Evolutionary conservation across 2,888 invertebrate genomes (phyloP), one percentile per base, ranked within the genome.

Genomic region (Silvanus unidentatus): DNA sequence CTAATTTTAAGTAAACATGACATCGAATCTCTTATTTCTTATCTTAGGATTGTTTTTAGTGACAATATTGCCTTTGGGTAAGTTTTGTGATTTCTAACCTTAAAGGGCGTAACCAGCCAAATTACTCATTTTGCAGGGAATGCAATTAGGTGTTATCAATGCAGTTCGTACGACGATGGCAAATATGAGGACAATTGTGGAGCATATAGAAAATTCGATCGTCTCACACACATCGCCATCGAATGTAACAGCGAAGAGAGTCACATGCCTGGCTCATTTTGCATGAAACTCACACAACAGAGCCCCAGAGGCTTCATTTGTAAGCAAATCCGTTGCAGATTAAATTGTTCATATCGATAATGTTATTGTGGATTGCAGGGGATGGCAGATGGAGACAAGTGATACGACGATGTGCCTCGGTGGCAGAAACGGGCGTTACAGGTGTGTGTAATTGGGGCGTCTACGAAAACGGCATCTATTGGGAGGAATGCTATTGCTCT

Each of bases 361-460:
- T 35, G 9, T 37, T 13, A n/a, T 13, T 37, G 16, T 9, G 5
- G n/a, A 54, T 73, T 69, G n/a, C 70, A 95, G 94, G 95, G 92
- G 93, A 96, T 66, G 95, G 92, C 2, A 78, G 94, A 66, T 94
- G 93, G 93, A 77, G 93, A 29, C 92, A 93, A 70, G 93, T 94
- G 0, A 86, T 92, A 45, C 76, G 94, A 28, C 78, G 92, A 14
- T 94, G 94, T 72, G 90, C 92, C 1, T 91, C 91, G 0, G 89
- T 93, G 0, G 84, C 93, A 1, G 91, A 89, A 56, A 91, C 88
- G 1, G 93, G 93, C 49, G 91, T 92, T 0, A 92, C 95, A 0
- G 94, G 93, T 43, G 95, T 96, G 1, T 97, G 97, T 64, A 92
- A 95, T 65, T 97, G 96, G 96, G 91, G 93, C 12, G 90, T 97